Conservation (phyloP, 2,113 vertebrate species). For the Mesitornis unicolor region DNA sequence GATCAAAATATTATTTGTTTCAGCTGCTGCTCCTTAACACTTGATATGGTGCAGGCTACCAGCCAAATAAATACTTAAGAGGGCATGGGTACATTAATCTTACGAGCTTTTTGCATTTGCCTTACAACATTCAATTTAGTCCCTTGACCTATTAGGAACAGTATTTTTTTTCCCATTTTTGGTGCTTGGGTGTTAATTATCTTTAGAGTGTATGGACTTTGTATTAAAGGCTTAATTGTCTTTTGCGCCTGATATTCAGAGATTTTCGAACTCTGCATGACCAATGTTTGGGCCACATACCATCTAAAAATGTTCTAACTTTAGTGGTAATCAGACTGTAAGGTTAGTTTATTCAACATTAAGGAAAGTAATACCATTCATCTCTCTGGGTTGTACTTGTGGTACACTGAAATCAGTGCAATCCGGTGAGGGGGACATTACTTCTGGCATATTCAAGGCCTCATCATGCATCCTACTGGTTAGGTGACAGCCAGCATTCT, state of each 20-base stretch:
- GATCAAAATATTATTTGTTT: constrained; percentile 23
- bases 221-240: neutral
- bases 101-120: neutral
- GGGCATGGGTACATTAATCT: neutral
- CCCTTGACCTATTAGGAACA: neutral
- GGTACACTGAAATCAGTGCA: neutral
- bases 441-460: neutral
- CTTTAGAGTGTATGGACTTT: neutral
- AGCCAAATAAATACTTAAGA: constrained; percentile 38
- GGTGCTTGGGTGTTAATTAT: neutral
- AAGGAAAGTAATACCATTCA: neutral
- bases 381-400: neutral
- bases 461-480: neutral
- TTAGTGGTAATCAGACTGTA: neutral
- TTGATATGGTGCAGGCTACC: constrained; percentile 15
- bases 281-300: neutral
- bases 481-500: neutral
- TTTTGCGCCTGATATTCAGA: neutral
- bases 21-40: constrained; percentile 3
- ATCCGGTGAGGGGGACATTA: neutral
- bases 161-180: neutral
- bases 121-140: neutral
- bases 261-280: neutral
- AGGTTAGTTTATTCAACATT: neutral
- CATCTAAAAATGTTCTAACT: neutral